A percentile compares a stretch with the other conserved stretches of the same genome.
Conservation (phyloP, 2,797 vertebrate genomes). For the Lagocephalus sceleratus region DNA sequence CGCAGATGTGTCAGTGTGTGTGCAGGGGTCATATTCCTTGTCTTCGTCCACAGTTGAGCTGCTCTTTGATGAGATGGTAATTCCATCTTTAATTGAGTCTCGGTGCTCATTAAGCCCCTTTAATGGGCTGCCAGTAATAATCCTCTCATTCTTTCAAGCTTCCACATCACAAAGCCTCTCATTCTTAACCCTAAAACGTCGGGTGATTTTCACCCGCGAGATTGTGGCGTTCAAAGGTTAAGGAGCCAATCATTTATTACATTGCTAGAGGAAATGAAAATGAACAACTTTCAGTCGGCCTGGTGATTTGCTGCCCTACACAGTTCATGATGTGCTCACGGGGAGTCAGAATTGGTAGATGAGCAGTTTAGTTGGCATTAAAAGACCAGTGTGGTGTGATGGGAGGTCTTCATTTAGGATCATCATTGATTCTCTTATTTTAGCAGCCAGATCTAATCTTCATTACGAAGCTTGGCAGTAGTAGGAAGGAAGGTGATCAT, state of each 20-base stretch:
- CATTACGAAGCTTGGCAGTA: slow-evolving; percentile 31
- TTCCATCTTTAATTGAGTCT: slow-evolving; percentile 79
- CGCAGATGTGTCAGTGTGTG: too few relatives aligned
- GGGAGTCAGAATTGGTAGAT: neutral
- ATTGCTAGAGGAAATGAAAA: slow-evolving; percentile 40
- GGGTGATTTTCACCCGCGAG: too few relatives aligned
- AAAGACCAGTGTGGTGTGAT: slow-evolving; percentile 17
- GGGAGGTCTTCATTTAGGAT: slow-evolving; percentile 19
- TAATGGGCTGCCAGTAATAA: slow-evolving; percentile 77
- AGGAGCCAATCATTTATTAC: slow-evolving; percentile 49
- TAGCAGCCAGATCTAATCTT: slow-evolving; percentile 43
- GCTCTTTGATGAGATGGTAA: slow-evolving; percentile 78
- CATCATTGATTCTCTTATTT: slow-evolving; percentile 38
- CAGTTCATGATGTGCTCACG: too few relatives aligned
- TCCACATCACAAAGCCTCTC: slow-evolving; percentile 24
- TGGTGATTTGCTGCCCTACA: slow-evolving; percentile 38
- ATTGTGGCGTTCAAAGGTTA: slow-evolving; percentile 49
- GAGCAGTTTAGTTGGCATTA: slow-evolving; percentile 5
- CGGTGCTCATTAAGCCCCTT: slow-evolving; percentile 74
- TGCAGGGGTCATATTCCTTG: slow-evolving; percentile 61
- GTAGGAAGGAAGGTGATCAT: slow-evolving; percentile 48
- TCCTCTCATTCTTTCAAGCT: slow-evolving; percentile 66
- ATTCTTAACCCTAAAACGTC: neutral
- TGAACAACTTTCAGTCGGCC: slow-evolving; percentile 36
- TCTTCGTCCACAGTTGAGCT: slow-evolving; percentile 68